Percentiles rank a stretch among this genome's conserved stretches.
These are phyloP conservation scores for Sandelia bainsii DNA, from an alignment of 2,797 vertebrate genomes.

Conservation along the genomic window DNA sequence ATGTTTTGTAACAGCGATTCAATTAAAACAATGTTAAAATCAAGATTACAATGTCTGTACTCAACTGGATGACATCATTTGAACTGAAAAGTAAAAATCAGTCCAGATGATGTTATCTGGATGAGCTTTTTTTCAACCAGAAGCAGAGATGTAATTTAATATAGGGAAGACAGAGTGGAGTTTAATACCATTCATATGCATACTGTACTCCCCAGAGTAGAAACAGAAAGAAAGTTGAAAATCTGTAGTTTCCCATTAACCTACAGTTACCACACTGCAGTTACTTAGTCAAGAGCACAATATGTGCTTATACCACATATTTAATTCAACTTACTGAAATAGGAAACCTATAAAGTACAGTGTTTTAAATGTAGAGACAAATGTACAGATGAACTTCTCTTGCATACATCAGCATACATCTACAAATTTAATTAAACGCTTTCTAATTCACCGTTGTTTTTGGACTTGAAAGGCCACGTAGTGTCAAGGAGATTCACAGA, in stretches of 20 bases:
- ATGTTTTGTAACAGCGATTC: background rate
- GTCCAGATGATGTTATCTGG: too few relatives aligned
- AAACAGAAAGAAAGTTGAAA: too few relatives aligned
- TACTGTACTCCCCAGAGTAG: too few relatives aligned
- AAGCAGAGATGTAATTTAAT: too few relatives aligned
- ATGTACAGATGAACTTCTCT: background rate
- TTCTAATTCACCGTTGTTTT: constrained; percentile 10
- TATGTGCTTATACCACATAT: constrained; percentile 2
- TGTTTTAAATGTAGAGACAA: background rate
- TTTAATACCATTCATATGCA: too few relatives aligned
- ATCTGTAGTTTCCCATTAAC: too few relatives aligned
- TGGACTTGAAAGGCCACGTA: background rate
- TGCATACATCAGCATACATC: background rate
- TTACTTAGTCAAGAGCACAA: background rate
- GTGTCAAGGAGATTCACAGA: background rate
- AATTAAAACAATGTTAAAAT: background rate
- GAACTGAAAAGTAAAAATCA: too few relatives aligned
- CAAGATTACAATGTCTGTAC: too few relatives aligned
- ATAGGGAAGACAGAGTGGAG: too few relatives aligned
- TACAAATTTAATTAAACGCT: constrained; percentile 1
- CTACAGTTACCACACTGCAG: too few relatives aligned
- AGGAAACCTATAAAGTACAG: background rate
- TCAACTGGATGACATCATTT: too few relatives aligned
- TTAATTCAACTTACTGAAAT: background rate
- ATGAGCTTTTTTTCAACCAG: too few relatives aligned